Percentiles rank a stretch among this genome's conserved stretches.
Conservation (phyloP, 2,797 vertebrate genomes). For the Hyperoplus immaculatus region DNA sequence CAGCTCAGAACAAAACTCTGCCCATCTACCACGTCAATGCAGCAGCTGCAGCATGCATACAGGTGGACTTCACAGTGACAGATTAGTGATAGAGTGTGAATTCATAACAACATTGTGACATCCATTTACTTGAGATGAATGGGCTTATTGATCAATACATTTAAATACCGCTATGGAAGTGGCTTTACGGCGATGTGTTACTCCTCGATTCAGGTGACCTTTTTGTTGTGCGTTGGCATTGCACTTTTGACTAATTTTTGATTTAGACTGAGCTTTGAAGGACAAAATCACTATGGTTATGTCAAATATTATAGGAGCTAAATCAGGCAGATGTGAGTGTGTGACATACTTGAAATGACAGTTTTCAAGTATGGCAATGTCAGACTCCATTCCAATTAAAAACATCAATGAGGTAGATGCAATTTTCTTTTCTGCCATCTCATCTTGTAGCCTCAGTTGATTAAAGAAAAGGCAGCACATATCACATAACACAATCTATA, state of each 20-base stretch:
- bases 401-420: conserved; percentile 8
- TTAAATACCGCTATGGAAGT: conserved; percentile 23
- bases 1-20: conserved; percentile 62
- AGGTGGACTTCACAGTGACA: conserved; percentile 42
- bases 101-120: conserved; percentile 27
- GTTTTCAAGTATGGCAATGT: conserved; percentile 11
- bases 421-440: conserved; percentile 13
- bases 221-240: conserved; percentile 25
- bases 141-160: conserved; percentile 32
- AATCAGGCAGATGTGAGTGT: conserved; percentile 48
- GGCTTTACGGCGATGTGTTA: conserved; percentile 34
- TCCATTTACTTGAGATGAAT: conserved; percentile 34
- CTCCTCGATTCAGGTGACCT: conserved; percentile 39
- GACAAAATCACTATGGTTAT: conserved; percentile 51
- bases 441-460: not conserved
- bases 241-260: conserved; percentile 33
- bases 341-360: conserved; percentile 41
- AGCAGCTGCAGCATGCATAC: conserved; percentile 79
- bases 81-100: conserved; percentile 40
- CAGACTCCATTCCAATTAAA: conserved; percentile 19
- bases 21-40: conserved; percentile 71
- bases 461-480: not conserved
- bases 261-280: conserved; percentile 60
- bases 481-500: not conserved
- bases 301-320: conserved; percentile 50